These are phyloP conservation scores for Sycophila texana DNA, from an alignment of 2,888 invertebrate species.

Conservation along the genomic window DNA sequence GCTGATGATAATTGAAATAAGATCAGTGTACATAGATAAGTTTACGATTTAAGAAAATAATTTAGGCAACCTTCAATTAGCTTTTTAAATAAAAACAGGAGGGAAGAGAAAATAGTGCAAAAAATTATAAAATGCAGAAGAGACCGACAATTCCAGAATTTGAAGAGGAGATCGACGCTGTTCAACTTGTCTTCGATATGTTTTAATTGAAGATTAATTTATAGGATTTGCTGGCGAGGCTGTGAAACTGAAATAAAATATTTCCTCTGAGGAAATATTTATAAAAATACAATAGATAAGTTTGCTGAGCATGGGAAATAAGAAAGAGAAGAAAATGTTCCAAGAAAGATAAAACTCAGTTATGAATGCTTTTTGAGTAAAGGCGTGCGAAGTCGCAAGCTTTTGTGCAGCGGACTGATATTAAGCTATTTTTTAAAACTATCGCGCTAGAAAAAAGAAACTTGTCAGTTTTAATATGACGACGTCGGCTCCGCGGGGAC, in stretches of 20 bases:
- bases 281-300: conserved; percentile 52
- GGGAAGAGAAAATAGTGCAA: conserved; percentile 26
- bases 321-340: conserved; percentile 19
- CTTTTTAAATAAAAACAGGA: conserved; percentile 18
- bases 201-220: conserved; percentile 50
- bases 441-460: conserved; percentile 33
- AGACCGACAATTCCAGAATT: conserved; percentile 36
- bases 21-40: conserved; percentile 58
- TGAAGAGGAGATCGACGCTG: conserved; percentile 22
- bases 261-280: conserved; percentile 50
- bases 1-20: conserved; percentile 53
- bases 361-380: conserved; percentile 47
- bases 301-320: conserved; percentile 32
- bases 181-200: conserved; percentile 38
- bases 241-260: conserved; percentile 57
- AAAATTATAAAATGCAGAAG: conserved; percentile 24
- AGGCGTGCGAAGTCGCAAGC: conserved; percentile 7
- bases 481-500: conserved; percentile 43
- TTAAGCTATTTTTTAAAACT: conserved; percentile 55
- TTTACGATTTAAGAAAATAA: conserved; percentile 52
- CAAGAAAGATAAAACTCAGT: conserved; percentile 46
- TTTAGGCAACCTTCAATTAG: conserved; percentile 47
- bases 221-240: conserved; percentile 59
- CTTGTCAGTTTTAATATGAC: conserved; percentile 44
- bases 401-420: conserved; percentile 46